Evolutionary conservation across 2,888 invertebrate species (phyloP).

Genomic region (Cremastinae sp.): DNA sequence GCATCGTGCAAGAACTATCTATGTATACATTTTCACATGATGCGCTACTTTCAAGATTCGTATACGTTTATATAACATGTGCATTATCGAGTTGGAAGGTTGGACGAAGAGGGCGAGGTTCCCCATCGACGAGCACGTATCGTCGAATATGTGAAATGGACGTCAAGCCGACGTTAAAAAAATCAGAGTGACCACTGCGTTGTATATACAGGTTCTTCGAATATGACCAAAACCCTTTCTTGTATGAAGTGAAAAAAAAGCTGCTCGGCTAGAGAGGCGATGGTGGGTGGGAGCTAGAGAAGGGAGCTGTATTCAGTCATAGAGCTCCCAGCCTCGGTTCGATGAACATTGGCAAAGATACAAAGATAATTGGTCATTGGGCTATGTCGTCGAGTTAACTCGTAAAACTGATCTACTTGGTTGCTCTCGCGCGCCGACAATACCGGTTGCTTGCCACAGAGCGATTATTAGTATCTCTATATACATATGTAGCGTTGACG

Average conservation of each 20-base stretch:
- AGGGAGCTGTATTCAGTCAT: conserved; percentile 48
- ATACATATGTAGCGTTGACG: conserved; percentile 11
- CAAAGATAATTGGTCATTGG: conserved; percentile 79
- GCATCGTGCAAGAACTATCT: conserved; percentile 37
- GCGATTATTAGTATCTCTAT: conserved; percentile 29
- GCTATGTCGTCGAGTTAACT: conserved; percentile 72
- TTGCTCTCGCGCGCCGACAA: conserved; percentile 31
- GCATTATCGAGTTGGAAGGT: conserved; percentile 11
- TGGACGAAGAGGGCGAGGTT: conserved; percentile 10
- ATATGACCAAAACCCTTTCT: conserved; percentile 57
- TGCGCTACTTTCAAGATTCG: background rate
- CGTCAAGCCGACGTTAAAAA: conserved; percentile 49
- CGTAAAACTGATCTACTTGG: conserved; percentile 50
- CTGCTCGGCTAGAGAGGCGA: conserved; percentile 23
- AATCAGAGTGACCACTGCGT: conserved; percentile 54
- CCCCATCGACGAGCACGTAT: background rate
- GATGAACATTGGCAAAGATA: conserved; percentile 79
- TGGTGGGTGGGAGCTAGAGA: conserved; percentile 23
- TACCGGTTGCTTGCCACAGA: conserved; percentile 67
- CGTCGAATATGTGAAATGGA: conserved; percentile 2
- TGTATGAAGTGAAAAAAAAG: conserved; percentile 18
- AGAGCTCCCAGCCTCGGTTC: conserved; percentile 75
- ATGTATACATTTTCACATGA: conserved; percentile 18
- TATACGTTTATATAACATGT: background rate
- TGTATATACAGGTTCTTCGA: conserved; percentile 46